A percentile compares a stretch with the other conserved stretches of the same genome.
These are phyloP conservation scores for Hozukius guyotensis DNA, from an alignment of 2,797 vertebrate genomes.

Conservation along the genomic window DNA sequence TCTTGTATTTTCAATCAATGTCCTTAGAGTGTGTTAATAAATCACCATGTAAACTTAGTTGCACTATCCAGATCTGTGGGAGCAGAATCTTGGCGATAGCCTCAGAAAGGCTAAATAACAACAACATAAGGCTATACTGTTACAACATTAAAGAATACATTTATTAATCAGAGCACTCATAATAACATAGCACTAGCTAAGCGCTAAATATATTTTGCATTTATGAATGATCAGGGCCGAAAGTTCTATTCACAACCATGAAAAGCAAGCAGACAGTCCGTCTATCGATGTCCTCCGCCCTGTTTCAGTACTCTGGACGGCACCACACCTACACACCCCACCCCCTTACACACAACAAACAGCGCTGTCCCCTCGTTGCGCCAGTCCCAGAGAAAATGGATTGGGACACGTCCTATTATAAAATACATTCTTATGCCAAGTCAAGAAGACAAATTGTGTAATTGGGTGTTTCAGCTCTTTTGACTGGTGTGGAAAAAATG, in stretches of 20 bases:
- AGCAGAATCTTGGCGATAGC: no score
- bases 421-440: no score
- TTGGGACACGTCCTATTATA: neutral
- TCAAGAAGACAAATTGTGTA: neutral
- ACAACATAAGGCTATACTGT: no score
- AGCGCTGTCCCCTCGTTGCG: no score
- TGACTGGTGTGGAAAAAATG: neutral
- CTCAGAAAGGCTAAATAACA: no score
- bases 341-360: neutral
- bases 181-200: no score
- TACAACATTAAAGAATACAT: no score
- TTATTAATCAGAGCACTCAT: no score
- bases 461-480: neutral
- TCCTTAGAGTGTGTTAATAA: neutral
- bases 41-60: neutral
- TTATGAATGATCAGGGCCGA: accelerated
- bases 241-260: neutral
- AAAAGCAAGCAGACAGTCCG: neutral
- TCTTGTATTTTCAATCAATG: neutral
- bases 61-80: neutral
- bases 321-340: neutral
- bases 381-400: no score
- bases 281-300: neutral
- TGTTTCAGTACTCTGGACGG: neutral
- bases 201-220: no score